Evolutionary conservation across 1,140 invertebrate genomes (phyloP), one percentile per base, ranked within the genome.

Genomic region (Pachypeltis micranthus): DNA sequence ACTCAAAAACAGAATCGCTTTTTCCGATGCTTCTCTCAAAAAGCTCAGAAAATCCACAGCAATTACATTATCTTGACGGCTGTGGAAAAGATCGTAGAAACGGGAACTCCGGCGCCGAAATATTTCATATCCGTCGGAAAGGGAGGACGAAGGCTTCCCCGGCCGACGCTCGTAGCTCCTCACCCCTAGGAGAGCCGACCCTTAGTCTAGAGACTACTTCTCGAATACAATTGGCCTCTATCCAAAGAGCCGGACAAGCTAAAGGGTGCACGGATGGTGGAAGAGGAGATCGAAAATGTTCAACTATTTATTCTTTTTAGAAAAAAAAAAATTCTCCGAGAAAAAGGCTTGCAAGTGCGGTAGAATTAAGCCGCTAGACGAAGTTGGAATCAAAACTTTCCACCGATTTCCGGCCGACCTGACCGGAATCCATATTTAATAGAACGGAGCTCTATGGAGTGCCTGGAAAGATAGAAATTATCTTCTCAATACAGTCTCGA

Each of bases 61-160:
- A 59, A 59, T 59, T 59, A 59, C 57, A 59, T 59, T 59, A 59
- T 59, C 57, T 59, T 59, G 57, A 59, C 57, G 57, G 12, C 57
- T 59, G 26, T 59, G 28, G 57, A 59, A 59, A 59, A 59, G 57
- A 59, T 59, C 29, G 26, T 59, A 27, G 26, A n/a, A 59, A 16
- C 27, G 12, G 26, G 29, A 27, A 16, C 27, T 16, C 26, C 57
- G 57, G 57, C 57, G 57, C 57, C 57, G 57, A 59, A 59, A 59
- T 59, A 59, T 59, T 59, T 59, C 57, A 59, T 59, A 59, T 59
- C 57, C 54, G 19, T 25, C n/a, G n/a, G n/a, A 21, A 21, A 10
- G 34, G 47, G 23, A 51, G 47, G 47, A 51, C 4, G 4, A 21
- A 21, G 23, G 10, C 47, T 7, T 39, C 47, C 47, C 47, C 21